Base-by-base conservation (phyloP, 2,113 vertebrate species). In the Neopipo cinnamomea region DNA sequence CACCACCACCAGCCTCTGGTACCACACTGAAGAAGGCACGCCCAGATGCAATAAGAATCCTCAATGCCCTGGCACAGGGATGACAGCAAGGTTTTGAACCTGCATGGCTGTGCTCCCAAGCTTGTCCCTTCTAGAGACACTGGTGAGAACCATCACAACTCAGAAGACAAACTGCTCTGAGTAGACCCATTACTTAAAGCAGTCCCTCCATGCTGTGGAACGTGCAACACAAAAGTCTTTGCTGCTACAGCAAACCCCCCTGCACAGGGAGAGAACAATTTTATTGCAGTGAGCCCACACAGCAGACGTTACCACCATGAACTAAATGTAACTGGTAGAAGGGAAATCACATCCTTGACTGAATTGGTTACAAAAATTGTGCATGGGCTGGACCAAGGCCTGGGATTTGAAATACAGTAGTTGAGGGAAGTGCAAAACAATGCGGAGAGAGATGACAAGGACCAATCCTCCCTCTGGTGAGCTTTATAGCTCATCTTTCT, bases 51-150 rank as follows among this genome's bases (percentile, higher is more conserved):
- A 2, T 3, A n/a, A 47, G 37, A 4, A 21, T 8, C 21, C 27
- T 46, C 22, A 14, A 5, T 3, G 4, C 20, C 46, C 27, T 47
- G 50, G 59, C 28, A 63, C 37, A 41, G 56, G 3, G 7, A n/a
- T 33, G n/a, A 30, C 49, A 59, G 72, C 3, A 5, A 27, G 25
- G 17, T 74, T 82, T 11, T 30, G 28, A 67, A 24, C 31, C 27
- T 27, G 18, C 20, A 11, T 7, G 15, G 41, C 3, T 8, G 2
- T 1, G 2, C 0, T 5, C 24, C 68, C 56, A 84, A 77, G 22
- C 53, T 7, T 2, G 0, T 13, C 10, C 27, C 55, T 88, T 62
- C 22, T 37, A 58, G 6, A 10, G 30, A 41, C 18, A 6, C 11
- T 11, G 22, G 46, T 24, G 37, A 82, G n/a, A 94, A 58, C 49